Conservation (phyloP, 2,113 vertebrate species). For the Rissa tridactyla region DNA sequence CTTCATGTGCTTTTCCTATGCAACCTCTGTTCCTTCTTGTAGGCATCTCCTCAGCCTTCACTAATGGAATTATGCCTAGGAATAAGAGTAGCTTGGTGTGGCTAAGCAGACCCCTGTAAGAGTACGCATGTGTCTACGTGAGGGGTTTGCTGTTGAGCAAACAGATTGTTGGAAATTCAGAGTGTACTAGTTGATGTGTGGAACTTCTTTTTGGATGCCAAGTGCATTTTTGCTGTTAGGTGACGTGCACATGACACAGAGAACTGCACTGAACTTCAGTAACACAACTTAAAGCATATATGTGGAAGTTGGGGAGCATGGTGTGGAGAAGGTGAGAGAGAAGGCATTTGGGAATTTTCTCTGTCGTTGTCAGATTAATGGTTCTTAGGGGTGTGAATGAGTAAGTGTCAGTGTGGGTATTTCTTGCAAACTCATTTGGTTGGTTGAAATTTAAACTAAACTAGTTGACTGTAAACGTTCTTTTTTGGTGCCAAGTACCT, state of each 20-base stretch:
- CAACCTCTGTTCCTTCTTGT: not conserved
- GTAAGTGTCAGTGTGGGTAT: not conserved
- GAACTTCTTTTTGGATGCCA: not conserved
- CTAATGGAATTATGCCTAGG: not conserved
- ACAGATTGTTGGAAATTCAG: not conserved
- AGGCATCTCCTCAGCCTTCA: not conserved
- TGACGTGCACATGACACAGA: accelerated
- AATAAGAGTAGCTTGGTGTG: not conserved
- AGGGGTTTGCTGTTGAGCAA: not conserved
- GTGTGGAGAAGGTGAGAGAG: not conserved
- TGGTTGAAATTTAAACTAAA: not conserved
- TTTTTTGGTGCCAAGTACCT: not conserved
- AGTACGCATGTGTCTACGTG: accelerated
- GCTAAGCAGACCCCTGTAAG: not conserved
- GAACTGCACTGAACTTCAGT: not conserved
- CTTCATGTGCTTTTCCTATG: not conserved
- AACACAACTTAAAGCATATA: not conserved
- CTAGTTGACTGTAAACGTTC: not conserved
- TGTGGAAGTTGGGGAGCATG: not conserved
- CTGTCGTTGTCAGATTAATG: not conserved
- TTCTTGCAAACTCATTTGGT: not conserved
- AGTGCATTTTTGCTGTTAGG: not conserved
- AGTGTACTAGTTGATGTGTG: too few relatives aligned
- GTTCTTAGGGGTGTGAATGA: not conserved
- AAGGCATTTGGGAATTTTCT: not conserved